phyloP scores from a whole-genome alignment of 2,888 invertebrate genomes.

The Xestobium rufovillosum region DNA sequence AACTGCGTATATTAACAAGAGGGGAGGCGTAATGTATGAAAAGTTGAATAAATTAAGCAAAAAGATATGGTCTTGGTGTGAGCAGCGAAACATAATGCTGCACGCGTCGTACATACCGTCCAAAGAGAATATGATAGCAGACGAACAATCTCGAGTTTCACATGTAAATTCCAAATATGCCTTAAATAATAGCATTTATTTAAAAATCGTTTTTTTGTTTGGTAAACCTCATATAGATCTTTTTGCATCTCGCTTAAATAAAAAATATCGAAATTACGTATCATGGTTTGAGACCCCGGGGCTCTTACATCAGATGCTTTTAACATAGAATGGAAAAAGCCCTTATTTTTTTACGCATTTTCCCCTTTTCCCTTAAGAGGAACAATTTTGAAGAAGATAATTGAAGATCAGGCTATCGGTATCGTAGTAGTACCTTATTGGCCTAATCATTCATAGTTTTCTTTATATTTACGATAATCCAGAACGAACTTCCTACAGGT shows the following conservation, averaged over 20 bases:
- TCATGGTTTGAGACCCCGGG: slow-evolving; percentile 11
- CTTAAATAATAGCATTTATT: slow-evolving; percentile 10
- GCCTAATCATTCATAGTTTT: slow-evolving; percentile 5
- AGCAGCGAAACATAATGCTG: slow-evolving; percentile 22
- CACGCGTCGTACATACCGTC: slow-evolving; percentile 33
- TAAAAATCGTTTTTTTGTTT: slow-evolving; percentile 9
- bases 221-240: slow-evolving; percentile 13
- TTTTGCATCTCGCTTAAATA: slow-evolving; percentile 15
- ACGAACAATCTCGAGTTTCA: slow-evolving; percentile 20
- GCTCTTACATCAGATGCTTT: slow-evolving; percentile 13
- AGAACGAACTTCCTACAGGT: too few relatives aligned
- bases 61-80: slow-evolving; percentile 17
- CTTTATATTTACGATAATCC: slow-evolving; percentile 4
- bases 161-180: slow-evolving; percentile 12
- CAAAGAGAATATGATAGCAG: slow-evolving; percentile 26
- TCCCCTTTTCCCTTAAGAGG: slow-evolving; percentile 14
- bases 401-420: slow-evolving; percentile 11
- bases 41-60: slow-evolving; percentile 8
- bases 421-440: slow-evolving; percentile 24
- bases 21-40: slow-evolving; percentile 13
- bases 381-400: slow-evolving; percentile 13
- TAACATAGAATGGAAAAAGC: slow-evolving; percentile 13
- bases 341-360: slow-evolving; percentile 16
- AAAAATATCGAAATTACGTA: slow-evolving; percentile 22
- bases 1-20: slow-evolving; percentile 13